Conservation (phyloP, 2,797 vertebrate species). For the Crypturellus tataupa region DNA sequence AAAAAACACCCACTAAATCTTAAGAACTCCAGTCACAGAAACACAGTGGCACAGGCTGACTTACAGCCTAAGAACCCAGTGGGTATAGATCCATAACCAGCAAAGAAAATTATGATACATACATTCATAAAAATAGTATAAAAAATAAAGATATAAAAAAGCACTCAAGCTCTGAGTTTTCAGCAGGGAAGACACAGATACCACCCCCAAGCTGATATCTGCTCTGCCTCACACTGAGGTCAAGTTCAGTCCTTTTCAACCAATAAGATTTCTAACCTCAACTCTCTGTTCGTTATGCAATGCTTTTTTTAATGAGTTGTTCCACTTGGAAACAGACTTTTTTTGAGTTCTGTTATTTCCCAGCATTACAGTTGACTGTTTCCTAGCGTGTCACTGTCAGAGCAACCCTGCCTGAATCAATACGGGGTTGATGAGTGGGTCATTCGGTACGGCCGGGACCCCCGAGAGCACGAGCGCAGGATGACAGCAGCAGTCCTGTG, state of each 20-base stretch:
- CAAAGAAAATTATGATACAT: background rate
- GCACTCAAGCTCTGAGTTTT: background rate
- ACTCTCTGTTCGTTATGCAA: background rate
- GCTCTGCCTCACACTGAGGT: background rate
- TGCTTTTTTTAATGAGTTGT: background rate
- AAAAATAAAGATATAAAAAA: background rate
- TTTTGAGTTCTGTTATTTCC: background rate
- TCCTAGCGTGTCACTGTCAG: background rate
- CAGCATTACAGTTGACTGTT: background rate
- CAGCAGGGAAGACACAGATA: background rate
- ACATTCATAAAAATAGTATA: background rate
- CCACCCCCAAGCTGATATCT: background rate
- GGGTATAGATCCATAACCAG: background rate
- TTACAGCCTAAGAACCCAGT: background rate
- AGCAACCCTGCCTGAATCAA: background rate
- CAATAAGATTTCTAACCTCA: background rate
- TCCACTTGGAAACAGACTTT: background rate
- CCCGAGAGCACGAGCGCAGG: background rate
- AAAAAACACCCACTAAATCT: background rate
- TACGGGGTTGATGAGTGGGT: background rate
- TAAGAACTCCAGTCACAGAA: constrained; percentile 13
- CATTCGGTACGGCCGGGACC: background rate
- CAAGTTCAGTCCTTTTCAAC: background rate
- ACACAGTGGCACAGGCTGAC: background rate
- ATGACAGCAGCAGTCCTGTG: background rate